These are phyloP conservation scores for Boleophthalmus pectinirostris DNA, from an alignment of 2,113 vertebrate genomes.

Conservation along the genomic window DNA sequence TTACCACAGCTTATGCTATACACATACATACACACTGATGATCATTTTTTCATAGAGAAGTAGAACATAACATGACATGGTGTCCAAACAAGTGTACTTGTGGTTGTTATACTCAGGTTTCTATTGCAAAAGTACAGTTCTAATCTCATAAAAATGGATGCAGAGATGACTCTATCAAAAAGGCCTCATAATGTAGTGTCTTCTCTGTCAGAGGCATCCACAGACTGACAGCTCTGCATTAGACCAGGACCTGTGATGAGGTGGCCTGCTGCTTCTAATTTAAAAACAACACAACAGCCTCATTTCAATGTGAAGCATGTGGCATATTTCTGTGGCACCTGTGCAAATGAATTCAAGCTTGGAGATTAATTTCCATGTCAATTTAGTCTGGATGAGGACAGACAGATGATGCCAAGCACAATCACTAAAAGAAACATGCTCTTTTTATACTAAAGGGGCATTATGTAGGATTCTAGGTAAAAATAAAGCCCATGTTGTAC, in stretches of 20 bases:
- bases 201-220: conserved; percentile 1
- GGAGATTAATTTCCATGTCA: conserved; percentile 23
- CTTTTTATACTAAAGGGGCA: background rate
- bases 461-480: too few relatives aligned
- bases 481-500: too few relatives aligned
- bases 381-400: background rate
- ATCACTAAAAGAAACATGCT: background rate
- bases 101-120: background rate
- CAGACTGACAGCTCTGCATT: conserved; percentile 1
- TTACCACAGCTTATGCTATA: too few relatives aligned
- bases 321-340: conserved; percentile 7
- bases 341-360: conserved; percentile 13
- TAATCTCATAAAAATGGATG: background rate
- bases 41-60: background rate
- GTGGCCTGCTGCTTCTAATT: conserved; percentile 34
- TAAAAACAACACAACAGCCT: conserved; percentile 14
- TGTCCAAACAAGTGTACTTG: background rate
- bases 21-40: background rate
- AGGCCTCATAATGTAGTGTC: background rate
- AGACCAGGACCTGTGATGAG: conserved; percentile 6
- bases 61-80: background rate
- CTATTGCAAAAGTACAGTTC: background rate
- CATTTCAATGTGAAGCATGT: conserved; percentile 29
- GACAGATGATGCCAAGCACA: background rate
- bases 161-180: background rate